Evolutionary conservation across 2,888 invertebrate species (phyloP).

Genomic region (Dynastes tityus): DNA sequence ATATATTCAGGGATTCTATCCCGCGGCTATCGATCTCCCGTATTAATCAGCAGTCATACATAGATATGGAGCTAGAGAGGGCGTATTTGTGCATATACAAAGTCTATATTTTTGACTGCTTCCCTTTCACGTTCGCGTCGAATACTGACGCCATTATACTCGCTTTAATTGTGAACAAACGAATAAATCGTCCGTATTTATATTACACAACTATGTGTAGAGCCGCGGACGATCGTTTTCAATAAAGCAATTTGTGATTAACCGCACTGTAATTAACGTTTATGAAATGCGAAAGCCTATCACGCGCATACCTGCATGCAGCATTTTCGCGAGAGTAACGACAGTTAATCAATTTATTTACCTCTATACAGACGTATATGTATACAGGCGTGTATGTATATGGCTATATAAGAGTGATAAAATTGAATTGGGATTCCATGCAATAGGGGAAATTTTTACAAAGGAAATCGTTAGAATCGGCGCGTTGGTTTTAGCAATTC

Average conservation of each 20-base stretch:
- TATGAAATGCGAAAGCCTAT: constrained; percentile 13
- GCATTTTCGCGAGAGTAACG: background rate
- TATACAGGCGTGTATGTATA: background rate
- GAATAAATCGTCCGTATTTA: constrained; percentile 7
- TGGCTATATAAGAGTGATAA: background rate
- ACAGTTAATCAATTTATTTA: constrained; percentile 22
- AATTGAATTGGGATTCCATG: background rate
- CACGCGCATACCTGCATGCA: background rate
- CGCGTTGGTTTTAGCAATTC: too few relatives aligned
- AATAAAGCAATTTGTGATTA: constrained; percentile 18
- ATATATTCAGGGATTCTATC: too few relatives aligned
- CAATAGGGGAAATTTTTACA: too few relatives aligned
- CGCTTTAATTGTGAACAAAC: background rate
- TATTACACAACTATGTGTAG: background rate
- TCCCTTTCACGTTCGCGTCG: too few relatives aligned
- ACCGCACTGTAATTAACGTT: constrained; percentile 11
- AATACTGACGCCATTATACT: too few relatives aligned
- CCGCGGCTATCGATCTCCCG: too few relatives aligned
- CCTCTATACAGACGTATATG: background rate
- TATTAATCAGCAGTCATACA: too few relatives aligned
- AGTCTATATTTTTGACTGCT: too few relatives aligned
- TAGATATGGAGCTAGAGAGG: too few relatives aligned
- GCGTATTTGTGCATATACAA: too few relatives aligned
- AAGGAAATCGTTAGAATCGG: too few relatives aligned
- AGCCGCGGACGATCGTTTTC: background rate